A percentile compares a stretch with the other conserved stretches of the same genome.
phyloP scores from a whole-genome alignment of 1,140 invertebrate genomes.

The Paralvinella palmiformis region DNA sequence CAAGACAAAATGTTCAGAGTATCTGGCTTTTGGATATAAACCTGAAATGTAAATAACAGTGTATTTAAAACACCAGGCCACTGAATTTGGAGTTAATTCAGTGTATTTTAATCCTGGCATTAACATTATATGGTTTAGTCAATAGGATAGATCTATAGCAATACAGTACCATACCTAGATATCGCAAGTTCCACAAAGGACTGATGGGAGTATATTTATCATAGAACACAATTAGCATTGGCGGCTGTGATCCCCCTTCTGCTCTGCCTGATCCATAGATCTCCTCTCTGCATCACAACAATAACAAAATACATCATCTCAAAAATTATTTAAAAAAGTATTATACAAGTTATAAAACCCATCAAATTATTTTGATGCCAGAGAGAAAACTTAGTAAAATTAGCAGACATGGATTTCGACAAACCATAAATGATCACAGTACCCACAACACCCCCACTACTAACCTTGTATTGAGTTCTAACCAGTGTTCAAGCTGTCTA shows the following conservation, averaged over 20 bases:
- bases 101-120: no score
- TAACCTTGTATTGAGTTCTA: background rate
- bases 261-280: background rate
- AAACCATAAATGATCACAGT: background rate
- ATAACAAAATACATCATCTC: no score
- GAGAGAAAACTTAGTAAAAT: no score
- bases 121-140: no score
- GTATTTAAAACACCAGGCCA: no score
- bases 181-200: background rate
- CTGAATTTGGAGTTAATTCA: no score
- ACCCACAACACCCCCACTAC: no score
- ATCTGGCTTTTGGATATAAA: background rate
- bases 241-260: slow-evolving; percentile 4
- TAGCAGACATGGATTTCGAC: no score
- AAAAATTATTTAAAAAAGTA: no score
- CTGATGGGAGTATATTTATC: background rate
- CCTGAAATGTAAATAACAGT: background rate
- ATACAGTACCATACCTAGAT: background rate
- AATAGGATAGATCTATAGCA: no score
- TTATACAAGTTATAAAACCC: no score
- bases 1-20: background rate
- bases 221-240: background rate
- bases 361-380: no score
- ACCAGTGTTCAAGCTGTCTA: background rate
- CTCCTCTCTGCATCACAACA: background rate